Evolutionary conservation across 2,797 vertebrate genomes (phyloP), one percentile per base, ranked within the genome.

Genomic region (Taeniopygia guttata): DNA sequence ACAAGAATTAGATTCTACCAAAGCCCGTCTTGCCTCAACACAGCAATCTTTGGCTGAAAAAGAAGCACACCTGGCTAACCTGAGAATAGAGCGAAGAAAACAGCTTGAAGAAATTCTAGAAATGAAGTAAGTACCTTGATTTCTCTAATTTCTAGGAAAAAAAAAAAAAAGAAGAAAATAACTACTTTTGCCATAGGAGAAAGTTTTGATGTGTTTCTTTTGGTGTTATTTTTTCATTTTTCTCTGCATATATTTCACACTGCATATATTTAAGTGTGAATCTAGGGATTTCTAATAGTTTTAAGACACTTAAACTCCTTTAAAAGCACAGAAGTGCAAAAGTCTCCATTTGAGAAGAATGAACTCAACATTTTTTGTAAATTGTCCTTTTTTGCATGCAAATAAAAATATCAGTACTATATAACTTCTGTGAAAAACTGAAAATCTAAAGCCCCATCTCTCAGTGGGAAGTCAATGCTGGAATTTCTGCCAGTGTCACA

Each of bases 71-170:
- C 98, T 99, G 94, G 98, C 98, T 90, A 99, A 99, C 97, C 98
- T 99, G 95, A 98, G 99, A 86, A 98, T 99, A 82, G 99, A 99
- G 74, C 96, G 99, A 80, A 98, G 99, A 94, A 99, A 99, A 93
- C 99, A 99, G 97, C 98, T 99, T 58, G 99, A 99, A 96, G 99
- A 99, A 97, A 99, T 99, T 95, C 98, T 99, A 60, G 99, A 99
- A 97, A 99, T 99, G 99, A 99, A 99, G 99, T 99, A 96, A 98
- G 99, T 98, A 52, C 48, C 80, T 64, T 38, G 32, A 54, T 90
- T 94, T 82, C 11, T 77, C 38, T 56, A 12, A 42, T 74, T 87
- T 64, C 17, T 78, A 54, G 51, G 13, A 6, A 27, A 25, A 49
- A 54, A 76, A 38, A 21, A n/a, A 23, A 40, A 54, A 36, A n/a